Base-by-base conservation (phyloP, 2,888 invertebrate species). In the Disparrhopalites patrizii region DNA sequence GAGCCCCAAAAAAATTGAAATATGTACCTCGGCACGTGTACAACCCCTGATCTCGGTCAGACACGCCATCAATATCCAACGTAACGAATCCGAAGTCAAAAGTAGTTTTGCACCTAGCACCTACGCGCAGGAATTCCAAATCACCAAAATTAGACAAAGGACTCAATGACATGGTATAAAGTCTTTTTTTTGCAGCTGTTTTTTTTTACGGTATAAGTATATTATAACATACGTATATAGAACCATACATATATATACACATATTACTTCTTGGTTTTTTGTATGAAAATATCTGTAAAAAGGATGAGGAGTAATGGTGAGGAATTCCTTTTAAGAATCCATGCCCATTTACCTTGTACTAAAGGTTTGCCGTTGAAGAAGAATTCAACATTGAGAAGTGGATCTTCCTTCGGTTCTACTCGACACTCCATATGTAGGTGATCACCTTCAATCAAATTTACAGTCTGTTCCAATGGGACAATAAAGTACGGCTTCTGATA, bases 51-150 rank as follows among this genome's bases (percentile, higher is more conserved):
- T 96, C 96, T 76, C 94, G 85, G 77, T 92, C 92, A 78, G 94
- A 93, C 0, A 91, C 90, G 78, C 95, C 94, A 25, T 87, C 89
- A 58, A 98, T 83, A 79, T 97, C 96, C 75, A 99, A 83, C 3
- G 93, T 93, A 4, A 96, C 96, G 78, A 93, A 97, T 61, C 98
- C 98, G 79, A 97, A 97, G 78, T 99, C 98, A 77, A 89, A 91
- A 1, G 91, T 92, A 78, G 93, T 95, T 18, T 68, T 70, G 58
- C 60, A 61, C 33, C 70, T 66, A 1, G 70, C 68, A 13, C 70
- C 70, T 20, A 40, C n/a, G 25, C 18, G 23, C 13, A 13, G 13
- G 28, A 56, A 38, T 5, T 27, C n/a, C n/a, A 50, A 43, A 38
- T 57, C 40, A 47, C 8, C 10, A 28, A 51, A 50, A 43, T 8